These are phyloP conservation scores for Aphyosemion australe DNA, from an alignment of 2,113 vertebrate species.

Conservation along the genomic window DNA sequence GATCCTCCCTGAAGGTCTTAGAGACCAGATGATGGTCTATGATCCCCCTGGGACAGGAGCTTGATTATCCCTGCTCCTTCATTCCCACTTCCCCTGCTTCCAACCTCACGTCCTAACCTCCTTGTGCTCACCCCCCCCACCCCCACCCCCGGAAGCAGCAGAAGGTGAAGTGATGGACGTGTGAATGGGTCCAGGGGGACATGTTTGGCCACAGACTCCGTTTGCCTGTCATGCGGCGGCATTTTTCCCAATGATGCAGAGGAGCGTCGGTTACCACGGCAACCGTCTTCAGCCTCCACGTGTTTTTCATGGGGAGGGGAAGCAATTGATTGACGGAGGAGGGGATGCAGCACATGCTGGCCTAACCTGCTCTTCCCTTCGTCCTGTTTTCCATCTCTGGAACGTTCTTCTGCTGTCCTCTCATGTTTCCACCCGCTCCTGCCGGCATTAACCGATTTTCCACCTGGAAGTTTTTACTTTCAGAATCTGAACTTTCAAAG, in stretches of 20 bases:
- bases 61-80: not conserved
- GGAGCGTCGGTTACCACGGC: slow-evolving; percentile 22
- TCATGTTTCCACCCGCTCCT: too few relatives aligned
- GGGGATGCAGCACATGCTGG: not conserved
- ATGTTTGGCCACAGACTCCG: slow-evolving; percentile 23
- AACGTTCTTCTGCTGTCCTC: too few relatives aligned
- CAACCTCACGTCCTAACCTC: too few relatives aligned
- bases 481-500: too few relatives aligned
- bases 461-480: too few relatives aligned
- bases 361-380: too few relatives aligned
- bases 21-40: slow-evolving; percentile 18
- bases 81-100: not conserved
- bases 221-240: slow-evolving; percentile 26
- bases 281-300: not conserved
- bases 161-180: slow-evolving; percentile 16
- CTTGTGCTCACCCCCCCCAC: not conserved
- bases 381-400: too few relatives aligned
- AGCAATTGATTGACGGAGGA: slow-evolving; percentile 12
- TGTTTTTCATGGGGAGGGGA: slow-evolving; percentile 25
- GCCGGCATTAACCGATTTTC: too few relatives aligned
- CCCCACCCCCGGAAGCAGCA: slow-evolving; percentile 29
- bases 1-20: too few relatives aligned
- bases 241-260: slow-evolving; percentile 22
- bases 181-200: slow-evolving; percentile 29
- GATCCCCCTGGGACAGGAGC: slow-evolving; percentile 30